phyloP scores from a whole-genome alignment of 92 coral and sea anemone genomes.

The Porites evermanni region DNA sequence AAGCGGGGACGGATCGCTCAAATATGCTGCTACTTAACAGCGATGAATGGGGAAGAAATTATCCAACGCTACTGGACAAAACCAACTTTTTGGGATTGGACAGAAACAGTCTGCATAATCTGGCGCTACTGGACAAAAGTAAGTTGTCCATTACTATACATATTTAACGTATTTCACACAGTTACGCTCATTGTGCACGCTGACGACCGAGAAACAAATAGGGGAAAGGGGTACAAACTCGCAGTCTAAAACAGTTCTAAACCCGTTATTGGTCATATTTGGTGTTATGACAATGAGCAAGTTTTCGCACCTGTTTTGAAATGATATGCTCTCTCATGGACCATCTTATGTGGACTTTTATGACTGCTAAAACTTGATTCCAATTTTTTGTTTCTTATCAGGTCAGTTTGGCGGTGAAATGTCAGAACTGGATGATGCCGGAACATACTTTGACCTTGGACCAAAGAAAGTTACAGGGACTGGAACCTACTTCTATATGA shows the following conservation, averaged over 20 bases:
- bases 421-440: slow-evolving; percentile 99
- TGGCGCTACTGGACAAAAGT: slow-evolving; percentile 85
- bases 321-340: neutral
- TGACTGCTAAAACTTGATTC: neutral
- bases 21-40: slow-evolving; percentile 75
- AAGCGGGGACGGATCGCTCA: slow-evolving; percentile 95
- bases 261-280: too few relatives aligned
- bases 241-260: too few relatives aligned
- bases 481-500: slow-evolving; percentile 94
- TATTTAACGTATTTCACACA: neutral
- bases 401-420: slow-evolving; percentile 97
- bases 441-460: slow-evolving; percentile 93
- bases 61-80: slow-evolving; percentile 85
- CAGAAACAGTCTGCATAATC: slow-evolving; percentile 64
- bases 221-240: too few relatives aligned
- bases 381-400: slow-evolving; percentile 22
- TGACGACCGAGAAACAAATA: too few relatives aligned
- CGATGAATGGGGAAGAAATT: slow-evolving; percentile 80
- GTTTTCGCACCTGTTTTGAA: too few relatives aligned
- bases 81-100: slow-evolving; percentile 82
- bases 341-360: neutral
- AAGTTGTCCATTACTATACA: neutral
- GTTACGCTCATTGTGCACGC: too few relatives aligned
- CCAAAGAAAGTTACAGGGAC: slow-evolving; percentile 91
- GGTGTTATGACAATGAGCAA: too few relatives aligned